Base-by-base conservation (phyloP, 2,888 invertebrate genomes). In the Agonum fuliginosum region DNA sequence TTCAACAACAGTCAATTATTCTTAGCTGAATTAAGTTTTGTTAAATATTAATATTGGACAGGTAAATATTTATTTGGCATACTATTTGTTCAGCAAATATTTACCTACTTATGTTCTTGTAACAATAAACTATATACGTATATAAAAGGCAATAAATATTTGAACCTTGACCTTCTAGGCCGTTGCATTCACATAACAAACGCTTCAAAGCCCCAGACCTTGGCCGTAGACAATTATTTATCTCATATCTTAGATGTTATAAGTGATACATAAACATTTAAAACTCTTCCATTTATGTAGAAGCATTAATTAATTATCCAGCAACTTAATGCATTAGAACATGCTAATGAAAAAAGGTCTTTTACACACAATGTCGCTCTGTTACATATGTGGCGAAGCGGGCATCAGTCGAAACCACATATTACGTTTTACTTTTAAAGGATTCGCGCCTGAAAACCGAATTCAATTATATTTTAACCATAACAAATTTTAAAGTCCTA, bases 381-480 rank as follows among this genome's bases (percentile, higher is more conserved):
- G 43, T 43, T 43, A n/a, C 43, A 14, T 19, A 43, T 20, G 54
- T 54, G 24, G 12, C 3, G 22, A 22, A n/a, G n/a, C n/a, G n/a
- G n/a, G n/a, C n/a, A n/a, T n/a, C n/a, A n/a, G 24, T 24, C 3
- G 24, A 54, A 54, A 54, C 54, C 54, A 20, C 54, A 54, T 24
- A 24, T 54, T 54, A 54, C 22, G 22, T 54, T 54, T 54, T 54
- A 54, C 54, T 20, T 54, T 48, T 48, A 17, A 48, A 48, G 43
- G 48, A 48, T 19, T 48, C 48, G n/a, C 12, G 14, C 10, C 30
- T 30, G 30, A 17, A 27, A 30, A 62, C 58, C 30, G 30, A 62
- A 62, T 34, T 62, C 58, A 62, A 62, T 62, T 62, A 62, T 62
- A 62, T 30, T 14, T 62, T 62, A 62, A 62, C 58, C 58, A 62